phyloP scores from a whole-genome alignment of 2,888 invertebrate genomes.

The Lasiommata megera region DNA sequence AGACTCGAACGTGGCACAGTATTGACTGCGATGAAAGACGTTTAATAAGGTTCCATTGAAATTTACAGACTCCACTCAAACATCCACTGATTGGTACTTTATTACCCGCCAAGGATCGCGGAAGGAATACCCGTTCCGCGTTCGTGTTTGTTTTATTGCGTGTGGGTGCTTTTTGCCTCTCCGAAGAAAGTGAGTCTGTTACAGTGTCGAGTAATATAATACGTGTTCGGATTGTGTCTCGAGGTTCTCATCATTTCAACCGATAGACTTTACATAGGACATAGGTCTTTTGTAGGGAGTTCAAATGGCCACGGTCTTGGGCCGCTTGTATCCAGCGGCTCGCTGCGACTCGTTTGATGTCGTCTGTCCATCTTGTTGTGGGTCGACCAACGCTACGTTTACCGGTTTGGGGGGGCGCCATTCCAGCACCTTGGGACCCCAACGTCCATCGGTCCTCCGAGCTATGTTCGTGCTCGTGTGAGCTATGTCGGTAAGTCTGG shows the following conservation, averaged over 20 bases:
- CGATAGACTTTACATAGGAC: neutral
- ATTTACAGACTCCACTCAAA: neutral
- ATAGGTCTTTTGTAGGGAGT: neutral
- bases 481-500: too few species aligned
- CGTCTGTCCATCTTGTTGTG: too few species aligned
- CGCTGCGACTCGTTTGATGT: too few species aligned
- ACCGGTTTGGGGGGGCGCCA: neutral
- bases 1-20: neutral
- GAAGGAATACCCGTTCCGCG: too few species aligned
- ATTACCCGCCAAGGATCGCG: neutral
- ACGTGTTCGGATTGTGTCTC: too few species aligned
- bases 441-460: neutral
- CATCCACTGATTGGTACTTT: neutral
- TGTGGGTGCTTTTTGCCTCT: too few species aligned
- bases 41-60: constrained; percentile 1
- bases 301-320: too few species aligned
- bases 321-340: too few species aligned
- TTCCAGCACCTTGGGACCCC: neutral
- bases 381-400: neutral
- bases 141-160: too few species aligned
- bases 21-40: neutral
- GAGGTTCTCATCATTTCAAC: neutral
- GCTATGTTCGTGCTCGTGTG: neutral
- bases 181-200: too few species aligned
- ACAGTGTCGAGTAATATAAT: too few species aligned